These are phyloP conservation scores for Dorcus parallelipipedus DNA, from an alignment of 2,888 invertebrate species.

Conservation along the genomic window DNA sequence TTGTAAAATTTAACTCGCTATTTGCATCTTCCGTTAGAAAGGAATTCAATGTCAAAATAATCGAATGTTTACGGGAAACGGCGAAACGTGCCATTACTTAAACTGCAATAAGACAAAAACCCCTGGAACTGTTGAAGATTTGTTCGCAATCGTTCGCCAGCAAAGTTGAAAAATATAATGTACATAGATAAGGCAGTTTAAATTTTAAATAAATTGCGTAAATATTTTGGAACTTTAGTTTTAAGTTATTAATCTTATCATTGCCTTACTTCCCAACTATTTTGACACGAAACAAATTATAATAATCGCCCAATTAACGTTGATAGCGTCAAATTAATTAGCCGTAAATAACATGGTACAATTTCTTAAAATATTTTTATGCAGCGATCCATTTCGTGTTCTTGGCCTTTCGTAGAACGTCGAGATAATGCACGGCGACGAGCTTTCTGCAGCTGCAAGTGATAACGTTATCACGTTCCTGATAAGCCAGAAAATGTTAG, in stretches of 20 bases:
- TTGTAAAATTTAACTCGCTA: slow-evolving; percentile 19
- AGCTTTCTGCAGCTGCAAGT: slow-evolving; percentile 25
- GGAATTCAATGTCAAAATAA: slow-evolving; percentile 26
- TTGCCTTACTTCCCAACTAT: too few relatives aligned
- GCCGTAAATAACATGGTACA: not conserved
- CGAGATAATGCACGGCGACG: slow-evolving; percentile 22
- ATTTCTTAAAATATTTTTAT: not conserved
- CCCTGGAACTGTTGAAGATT: not conserved
- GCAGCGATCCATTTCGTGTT: not conserved
- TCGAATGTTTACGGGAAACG: slow-evolving; percentile 27
- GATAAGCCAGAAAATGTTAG: slow-evolving; percentile 5
- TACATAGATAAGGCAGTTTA: too few relatives aligned
- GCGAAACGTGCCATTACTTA: slow-evolving; percentile 3
- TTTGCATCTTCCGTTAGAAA: slow-evolving; percentile 27
- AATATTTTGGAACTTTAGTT: too few relatives aligned
- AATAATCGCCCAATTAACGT: not conserved
- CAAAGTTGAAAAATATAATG: too few relatives aligned
- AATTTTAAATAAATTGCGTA: too few relatives aligned
- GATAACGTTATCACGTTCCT: slow-evolving; percentile 22
- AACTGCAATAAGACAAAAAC: not conserved
- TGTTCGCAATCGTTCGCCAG: not conserved
- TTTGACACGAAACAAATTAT: too few relatives aligned
- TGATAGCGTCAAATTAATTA: slow-evolving; percentile 1
- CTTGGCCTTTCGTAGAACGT: slow-evolving; percentile 7
- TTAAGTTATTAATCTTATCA: too few relatives aligned